Base-by-base conservation (phyloP, 2,888 invertebrate species). In the Drosophila nigricruria region DNA sequence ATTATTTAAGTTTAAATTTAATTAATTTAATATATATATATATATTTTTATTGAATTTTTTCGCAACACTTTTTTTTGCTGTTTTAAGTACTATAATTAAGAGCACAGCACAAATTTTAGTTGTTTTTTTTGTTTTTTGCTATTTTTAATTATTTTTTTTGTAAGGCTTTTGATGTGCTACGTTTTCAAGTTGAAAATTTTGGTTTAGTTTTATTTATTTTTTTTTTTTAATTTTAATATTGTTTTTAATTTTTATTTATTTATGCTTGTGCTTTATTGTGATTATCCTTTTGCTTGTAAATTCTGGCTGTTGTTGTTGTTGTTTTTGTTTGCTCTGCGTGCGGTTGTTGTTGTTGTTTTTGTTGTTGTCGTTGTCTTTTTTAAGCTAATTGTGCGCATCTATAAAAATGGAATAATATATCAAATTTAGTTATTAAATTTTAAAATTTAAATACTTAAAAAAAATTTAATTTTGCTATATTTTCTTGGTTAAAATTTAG, bases 231-330 rank as follows among this genome's bases (percentile, higher is more conserved):
- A 1, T 47, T 54, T 61, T 59, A 38, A 38, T 18, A 50, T 36
- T 47, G 30, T 27, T 5, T 38, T 40, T 64, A 59, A 36, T 57
- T 62, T 20, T 59, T 60, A 60, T 43, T n/a, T 8, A 10, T 18
- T 47, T 30, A 18, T 49, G 50, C 76, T 82, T 68, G 82, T 79
- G 73, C 79, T 70, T 70, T 86, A 27, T 83, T 82, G 75, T 89
- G 89, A 86, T 86, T 86, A 86, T 86, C 86, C 72, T 74, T 88
- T 86, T 89, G 86, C 86, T 78, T 86, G 72, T 86, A 86, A 86
- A 89, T 86, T 86, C 86, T 88, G 78, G 73, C 72, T 82, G 72
- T 70, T 50, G 53, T 66, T 70, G 53, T 56, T 60, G 47, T 53
- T 57, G 60, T 18, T 52, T 34, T 49, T 59, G 23, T 49, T 67